Evolutionary conservation across 2,113 vertebrate genomes (phyloP), one percentile per base, ranked within the genome.

Genomic region (Carassius carassius): DNA sequence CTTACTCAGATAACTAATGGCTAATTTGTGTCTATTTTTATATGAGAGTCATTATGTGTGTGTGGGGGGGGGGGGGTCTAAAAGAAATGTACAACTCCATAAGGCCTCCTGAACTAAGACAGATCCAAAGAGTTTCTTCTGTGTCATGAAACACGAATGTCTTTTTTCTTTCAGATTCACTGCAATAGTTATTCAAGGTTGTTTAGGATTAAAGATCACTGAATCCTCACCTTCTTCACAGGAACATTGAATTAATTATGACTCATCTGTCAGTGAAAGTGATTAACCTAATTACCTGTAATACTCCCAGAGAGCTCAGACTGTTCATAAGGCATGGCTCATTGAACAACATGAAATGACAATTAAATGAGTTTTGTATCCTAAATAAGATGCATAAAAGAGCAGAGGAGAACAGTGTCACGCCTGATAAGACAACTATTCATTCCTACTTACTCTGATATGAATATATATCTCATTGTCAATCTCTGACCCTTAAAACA

Each of bases 221-320:
- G 44, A 67, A 41, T 84, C 13, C 25, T 84, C 29, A 51, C 58
- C 37, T 19, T 41, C n/a, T 49, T 47, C 70, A 49, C 51, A 49
- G 72, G 82, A 77, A 14, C 56, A 41, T 8, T 37, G 77, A n/a
- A 29, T 76, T 85, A 79, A 85, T 78, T 79, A 79, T 85, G 51
- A 78, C 25, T 77, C 82, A 74, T 84, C 60, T 47, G 29, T 84
- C 83, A 84, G 83, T 49, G 79, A 70, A 69, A 77, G 75, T 29
- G 83, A 85, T 85, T 85, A 85, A 85, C 83, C 83, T 85, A 78
- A 85, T 85, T 75, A 85, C 76, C 76, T 69, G 76, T 58, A 79
- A 70, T 75, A 75, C 83, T 78, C 83, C 51, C 77, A 3, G 41
- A 29, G 60, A 49, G 60, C 37, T 65, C 25, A 16, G 41, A 25